phyloP scores from a whole-genome alignment of 2,888 invertebrate species.

The Amblyteles armatorius region DNA sequence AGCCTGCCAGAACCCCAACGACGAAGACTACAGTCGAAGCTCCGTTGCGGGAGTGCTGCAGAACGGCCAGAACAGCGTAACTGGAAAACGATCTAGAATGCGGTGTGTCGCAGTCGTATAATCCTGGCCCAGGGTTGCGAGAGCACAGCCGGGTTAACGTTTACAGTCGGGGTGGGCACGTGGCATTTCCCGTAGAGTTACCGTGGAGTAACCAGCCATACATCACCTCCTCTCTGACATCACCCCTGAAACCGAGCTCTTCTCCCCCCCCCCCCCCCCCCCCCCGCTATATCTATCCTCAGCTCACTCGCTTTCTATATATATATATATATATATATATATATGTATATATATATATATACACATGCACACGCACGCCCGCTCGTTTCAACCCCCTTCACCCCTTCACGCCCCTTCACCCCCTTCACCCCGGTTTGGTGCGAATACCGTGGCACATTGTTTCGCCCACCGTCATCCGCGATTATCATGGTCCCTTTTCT shows the following conservation, averaged over 20 bases:
- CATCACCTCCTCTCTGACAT: slow-evolving; percentile 80
- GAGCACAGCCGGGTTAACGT: slow-evolving; percentile 50
- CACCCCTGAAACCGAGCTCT: slow-evolving; percentile 74
- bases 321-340: neutral
- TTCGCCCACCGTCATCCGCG: slow-evolving; percentile 79
- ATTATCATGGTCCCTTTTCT: slow-evolving; percentile 75
- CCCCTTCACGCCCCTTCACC: neutral
- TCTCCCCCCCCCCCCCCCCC: slow-evolving; percentile 16
- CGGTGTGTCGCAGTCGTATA: slow-evolving; percentile 64
- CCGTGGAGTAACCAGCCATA: slow-evolving; percentile 73
- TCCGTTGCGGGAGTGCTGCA: slow-evolving; percentile 31
- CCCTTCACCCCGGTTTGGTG: slow-evolving; percentile 28
- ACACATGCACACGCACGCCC: slow-evolving; percentile 72
- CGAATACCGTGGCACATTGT: slow-evolving; percentile 79
- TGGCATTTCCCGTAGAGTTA: slow-evolving; percentile 79
- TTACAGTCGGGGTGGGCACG: slow-evolving; percentile 73
- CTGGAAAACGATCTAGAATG: slow-evolving; percentile 64
- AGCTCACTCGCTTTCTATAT: neutral
- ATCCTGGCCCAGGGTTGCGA: slow-evolving; percentile 64
- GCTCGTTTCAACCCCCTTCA: neutral
- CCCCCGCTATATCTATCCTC: slow-evolving; percentile 36
- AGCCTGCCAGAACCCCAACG: neutral
- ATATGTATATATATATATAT: slow-evolving; percentile 33
- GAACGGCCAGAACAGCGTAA: slow-evolving; percentile 47
- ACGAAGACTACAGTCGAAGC: neutral